Evolutionary conservation across 2,113 vertebrate genomes (phyloP).

Genomic region (Myiopsitta monachus): DNA sequence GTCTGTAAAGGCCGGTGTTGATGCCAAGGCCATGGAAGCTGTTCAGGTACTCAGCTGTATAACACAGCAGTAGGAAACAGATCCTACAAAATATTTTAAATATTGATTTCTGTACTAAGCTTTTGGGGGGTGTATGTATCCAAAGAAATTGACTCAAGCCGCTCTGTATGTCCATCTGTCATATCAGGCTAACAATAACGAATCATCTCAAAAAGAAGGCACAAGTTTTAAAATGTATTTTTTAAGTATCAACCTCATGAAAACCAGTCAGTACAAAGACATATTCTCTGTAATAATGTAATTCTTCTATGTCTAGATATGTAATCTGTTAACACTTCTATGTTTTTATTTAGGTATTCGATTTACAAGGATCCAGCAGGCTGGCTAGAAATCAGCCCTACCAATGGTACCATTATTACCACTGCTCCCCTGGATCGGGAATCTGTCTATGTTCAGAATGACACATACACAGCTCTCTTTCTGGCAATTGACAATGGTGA

Average conservation of each 20-base stretch:
- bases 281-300: neutral
- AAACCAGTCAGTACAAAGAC: neutral
- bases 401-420: slow-evolving; percentile 90
- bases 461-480: slow-evolving; percentile 89
- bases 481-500: slow-evolving; percentile 95
- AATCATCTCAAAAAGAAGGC: neutral
- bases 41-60: neutral
- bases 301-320: neutral
- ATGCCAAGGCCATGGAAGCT: fast-evolving
- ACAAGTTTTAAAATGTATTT: neutral
- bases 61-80: neutral
- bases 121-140: neutral
- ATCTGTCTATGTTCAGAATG: slow-evolving; percentile 86
- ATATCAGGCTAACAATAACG: neutral
- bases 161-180: neutral
- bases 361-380: slow-evolving; percentile 89
- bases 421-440: slow-evolving; percentile 88
- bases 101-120: neutral
- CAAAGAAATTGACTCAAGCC: neutral
- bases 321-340: neutral
- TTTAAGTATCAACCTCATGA: fast-evolving
- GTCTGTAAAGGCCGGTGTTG: neutral
- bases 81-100: neutral
- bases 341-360: slow-evolving; percentile 79
- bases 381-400: slow-evolving; percentile 92